A percentile compares a stretch with the other conserved stretches of the same genome.
These are phyloP conservation scores for Eupeodes luniger DNA, from an alignment of 2,888 invertebrate genomes.

Conservation along the genomic window DNA sequence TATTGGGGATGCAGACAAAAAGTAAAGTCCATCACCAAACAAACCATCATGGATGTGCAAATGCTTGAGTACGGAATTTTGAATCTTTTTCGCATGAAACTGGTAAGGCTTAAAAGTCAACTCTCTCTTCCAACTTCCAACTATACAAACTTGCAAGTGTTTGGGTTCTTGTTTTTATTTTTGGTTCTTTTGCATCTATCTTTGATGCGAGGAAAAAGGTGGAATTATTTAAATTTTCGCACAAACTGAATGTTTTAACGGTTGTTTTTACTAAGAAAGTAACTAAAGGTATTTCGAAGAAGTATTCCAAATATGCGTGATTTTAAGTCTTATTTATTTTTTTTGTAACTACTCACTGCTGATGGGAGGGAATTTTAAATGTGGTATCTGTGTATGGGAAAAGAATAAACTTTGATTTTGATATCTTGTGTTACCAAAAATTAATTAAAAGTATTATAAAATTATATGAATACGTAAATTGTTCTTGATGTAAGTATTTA, in stretches of 20 bases:
- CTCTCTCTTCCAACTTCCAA: not conserved
- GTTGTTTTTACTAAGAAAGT: slow-evolving; percentile 46
- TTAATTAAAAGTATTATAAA: too few relatives aligned
- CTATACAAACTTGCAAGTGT: not conserved
- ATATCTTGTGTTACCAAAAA: not conserved
- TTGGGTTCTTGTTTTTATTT: not conserved
- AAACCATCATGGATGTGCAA: slow-evolving; percentile 49
- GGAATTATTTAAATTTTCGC: slow-evolving; percentile 68
- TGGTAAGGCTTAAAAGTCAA: not conserved
- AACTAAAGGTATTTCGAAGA: slow-evolving; percentile 34
- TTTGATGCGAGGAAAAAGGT: slow-evolving; percentile 48
- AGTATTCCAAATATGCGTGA: slow-evolving; percentile 60
- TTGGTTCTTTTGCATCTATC: slow-evolving; percentile 27
- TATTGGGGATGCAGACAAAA: not conserved
- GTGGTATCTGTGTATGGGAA: not conserved
- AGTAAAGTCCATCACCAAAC: not conserved
- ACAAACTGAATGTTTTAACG: slow-evolving; percentile 65
- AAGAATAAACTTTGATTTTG: not conserved
- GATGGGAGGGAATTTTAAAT: too few relatives aligned
- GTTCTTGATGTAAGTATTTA: too few relatives aligned
- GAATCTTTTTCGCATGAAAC: slow-evolving; percentile 62
- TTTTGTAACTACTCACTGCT: too few relatives aligned
- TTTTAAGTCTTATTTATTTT: slow-evolving; percentile 15
- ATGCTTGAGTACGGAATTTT: slow-evolving; percentile 62
- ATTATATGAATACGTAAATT: too few relatives aligned